Conservation (phyloP, 2,797 vertebrate species). For the Pseudochromis fuscus region DNA sequence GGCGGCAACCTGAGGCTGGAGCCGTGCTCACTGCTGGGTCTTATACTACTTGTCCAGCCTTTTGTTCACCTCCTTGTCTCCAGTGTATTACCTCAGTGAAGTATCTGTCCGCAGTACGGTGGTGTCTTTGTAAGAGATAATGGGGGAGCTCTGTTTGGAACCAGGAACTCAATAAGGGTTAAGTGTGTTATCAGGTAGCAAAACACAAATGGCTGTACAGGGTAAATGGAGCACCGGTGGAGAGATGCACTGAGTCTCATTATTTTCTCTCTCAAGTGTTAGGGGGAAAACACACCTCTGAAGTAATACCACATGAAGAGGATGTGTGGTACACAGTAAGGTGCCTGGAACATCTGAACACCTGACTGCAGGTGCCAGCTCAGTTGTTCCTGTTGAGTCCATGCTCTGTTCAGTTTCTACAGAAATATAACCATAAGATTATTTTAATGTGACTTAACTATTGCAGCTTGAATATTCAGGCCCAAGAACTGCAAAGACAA, state of each 20-base stretch:
- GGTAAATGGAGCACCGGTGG: slow-evolving; percentile 24
- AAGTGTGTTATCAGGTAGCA: slow-evolving; percentile 55
- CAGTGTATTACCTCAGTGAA: slow-evolving; percentile 42
- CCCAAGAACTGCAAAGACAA: background rate
- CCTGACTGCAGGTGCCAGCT: slow-evolving; percentile 9
- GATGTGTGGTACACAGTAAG: slow-evolving; percentile 8
- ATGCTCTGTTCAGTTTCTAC: background rate
- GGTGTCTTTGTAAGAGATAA: slow-evolving; percentile 54
- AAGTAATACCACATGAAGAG: slow-evolving; percentile 37
- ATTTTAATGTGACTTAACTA: slow-evolving; percentile 5
- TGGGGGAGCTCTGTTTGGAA: slow-evolving; percentile 52
- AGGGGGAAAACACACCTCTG: slow-evolving; percentile 11
- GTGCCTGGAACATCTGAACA: slow-evolving; percentile 22
- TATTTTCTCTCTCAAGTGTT: slow-evolving; percentile 8
- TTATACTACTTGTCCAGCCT: slow-evolving; percentile 59
- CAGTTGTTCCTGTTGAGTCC: slow-evolving; percentile 1
- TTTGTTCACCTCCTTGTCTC: slow-evolving; percentile 49
- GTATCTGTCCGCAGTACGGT: slow-evolving; percentile 10
- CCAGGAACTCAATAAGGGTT: slow-evolving; percentile 65
- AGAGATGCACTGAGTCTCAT: slow-evolving; percentile 11
- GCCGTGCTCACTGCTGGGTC: slow-evolving; percentile 33
- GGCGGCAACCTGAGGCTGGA: slow-evolving; percentile 50
- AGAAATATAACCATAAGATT: background rate
- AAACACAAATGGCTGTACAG: slow-evolving; percentile 37
- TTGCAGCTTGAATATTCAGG: background rate